phyloP scores from a whole-genome alignment of 2,888 invertebrate species.

The Hemaris fuciformis region DNA sequence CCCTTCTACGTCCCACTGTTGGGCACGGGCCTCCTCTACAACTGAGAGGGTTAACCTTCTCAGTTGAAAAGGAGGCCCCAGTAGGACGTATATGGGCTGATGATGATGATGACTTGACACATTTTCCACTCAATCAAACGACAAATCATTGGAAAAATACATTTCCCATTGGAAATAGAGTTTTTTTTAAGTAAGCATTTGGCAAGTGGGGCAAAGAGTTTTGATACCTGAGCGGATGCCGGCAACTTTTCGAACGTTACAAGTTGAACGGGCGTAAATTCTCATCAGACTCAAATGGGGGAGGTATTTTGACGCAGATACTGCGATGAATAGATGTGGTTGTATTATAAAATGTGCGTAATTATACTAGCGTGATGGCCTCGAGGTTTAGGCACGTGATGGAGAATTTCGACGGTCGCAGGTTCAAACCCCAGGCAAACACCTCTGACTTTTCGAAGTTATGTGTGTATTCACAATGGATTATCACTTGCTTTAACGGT shows the following conservation, averaged over 20 bases:
- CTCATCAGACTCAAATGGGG: slow-evolving; percentile 8
- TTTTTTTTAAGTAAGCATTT: not conserved
- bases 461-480: no score
- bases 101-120: not conserved
- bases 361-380: no score
- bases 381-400: no score
- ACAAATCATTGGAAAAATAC: not conserved
- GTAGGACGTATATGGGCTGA: no score
- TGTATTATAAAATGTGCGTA: not conserved
- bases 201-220: not conserved
- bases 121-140: not conserved
- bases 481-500: no score
- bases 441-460: no score
- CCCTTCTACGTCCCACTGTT: no score
- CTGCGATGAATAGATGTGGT: not conserved
- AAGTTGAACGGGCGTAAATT: slow-evolving; percentile 5
- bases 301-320: not conserved
- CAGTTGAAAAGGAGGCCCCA: no score
- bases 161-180: not conserved
- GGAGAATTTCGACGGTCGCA: no score
- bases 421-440: no score
- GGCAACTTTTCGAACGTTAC: not conserved
- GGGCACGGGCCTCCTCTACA: no score
- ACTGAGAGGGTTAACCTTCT: no score
- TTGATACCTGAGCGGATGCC: slow-evolving; percentile 7